Evolutionary conservation across 2,888 invertebrate genomes (phyloP).

Genomic region (Mechanitis mazaeus): DNA sequence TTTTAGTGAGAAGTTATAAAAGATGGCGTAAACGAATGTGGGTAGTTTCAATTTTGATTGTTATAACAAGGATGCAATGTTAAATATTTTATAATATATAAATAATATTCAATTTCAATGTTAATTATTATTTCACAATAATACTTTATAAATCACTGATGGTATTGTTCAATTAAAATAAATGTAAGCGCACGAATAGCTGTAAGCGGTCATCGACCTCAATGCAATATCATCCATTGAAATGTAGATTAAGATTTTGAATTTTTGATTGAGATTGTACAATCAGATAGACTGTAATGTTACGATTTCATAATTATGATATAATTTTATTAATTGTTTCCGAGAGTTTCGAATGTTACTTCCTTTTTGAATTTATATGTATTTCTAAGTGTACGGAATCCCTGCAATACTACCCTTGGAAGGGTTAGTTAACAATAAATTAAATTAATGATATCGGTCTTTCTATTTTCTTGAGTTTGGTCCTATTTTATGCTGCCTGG

Average conservation of each 20-base stretch:
- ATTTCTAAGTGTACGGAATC: slow-evolving; percentile 62
- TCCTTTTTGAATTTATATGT: slow-evolving; percentile 70
- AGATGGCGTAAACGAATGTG: no score
- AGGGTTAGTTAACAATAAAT: slow-evolving; percentile 70
- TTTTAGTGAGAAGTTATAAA: not conserved
- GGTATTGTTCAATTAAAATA: slow-evolving; percentile 14
- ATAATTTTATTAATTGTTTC: slow-evolving; percentile 53
- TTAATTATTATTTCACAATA: not conserved
- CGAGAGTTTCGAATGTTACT: slow-evolving; percentile 61
- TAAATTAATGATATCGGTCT: slow-evolving; percentile 37
- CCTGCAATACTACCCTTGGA: slow-evolving; percentile 57
- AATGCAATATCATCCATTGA: slow-evolving; percentile 58
- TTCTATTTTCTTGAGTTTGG: slow-evolving; percentile 30
- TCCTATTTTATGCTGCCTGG: slow-evolving; percentile 46
- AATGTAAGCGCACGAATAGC: slow-evolving; percentile 10
- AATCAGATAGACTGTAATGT: slow-evolving; percentile 72
- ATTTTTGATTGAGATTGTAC: slow-evolving; percentile 69
- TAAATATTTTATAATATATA: no score
- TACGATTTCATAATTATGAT: slow-evolving; percentile 46
- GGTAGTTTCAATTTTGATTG: no score
- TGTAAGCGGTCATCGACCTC: slow-evolving; percentile 29
- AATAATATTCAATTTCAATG: not conserved
- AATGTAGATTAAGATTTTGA: slow-evolving; percentile 59
- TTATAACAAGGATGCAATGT: no score
- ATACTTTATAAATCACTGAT: slow-evolving; percentile 4